These are phyloP conservation scores for Sminthurides aquaticus DNA, from an alignment of 2,888 invertebrate genomes.

Conservation along the genomic window DNA sequence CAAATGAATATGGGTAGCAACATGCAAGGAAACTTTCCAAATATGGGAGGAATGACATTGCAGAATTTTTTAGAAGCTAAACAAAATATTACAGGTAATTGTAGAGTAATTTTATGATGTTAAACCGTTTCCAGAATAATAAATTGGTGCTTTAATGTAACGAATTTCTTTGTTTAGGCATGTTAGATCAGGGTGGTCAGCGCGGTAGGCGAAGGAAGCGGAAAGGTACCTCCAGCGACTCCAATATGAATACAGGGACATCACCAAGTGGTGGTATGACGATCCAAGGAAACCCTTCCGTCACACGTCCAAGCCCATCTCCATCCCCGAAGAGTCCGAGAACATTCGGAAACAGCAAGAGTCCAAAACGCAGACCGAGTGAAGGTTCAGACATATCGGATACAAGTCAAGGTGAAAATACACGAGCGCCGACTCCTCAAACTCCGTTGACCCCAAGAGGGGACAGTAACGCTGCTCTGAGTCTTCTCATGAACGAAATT, in stretches of 20 bases:
- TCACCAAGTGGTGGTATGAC: not conserved
- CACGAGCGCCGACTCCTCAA: conserved; percentile 25
- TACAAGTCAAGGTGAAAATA: conserved; percentile 16
- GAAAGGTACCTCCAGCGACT: conserved; percentile 34
- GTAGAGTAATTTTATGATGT: no score
- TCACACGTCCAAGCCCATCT: conserved; percentile 33
- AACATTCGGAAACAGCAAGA: conserved; percentile 17
- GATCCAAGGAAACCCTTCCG: conserved; percentile 8
- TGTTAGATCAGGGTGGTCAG: conserved; percentile 38
- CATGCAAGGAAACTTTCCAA: conserved; percentile 10
- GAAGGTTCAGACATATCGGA: conserved; percentile 36
- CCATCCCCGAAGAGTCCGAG: conserved; percentile 35
- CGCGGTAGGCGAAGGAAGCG: conserved; percentile 33
- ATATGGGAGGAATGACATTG: conserved; percentile 18
- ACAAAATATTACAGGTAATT: not conserved
- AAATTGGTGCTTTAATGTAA: no score
- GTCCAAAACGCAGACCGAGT: conserved; percentile 36
- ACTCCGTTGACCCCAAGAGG: conserved; percentile 22
- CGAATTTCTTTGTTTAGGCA: no score
- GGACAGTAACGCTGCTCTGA: conserved; percentile 22
- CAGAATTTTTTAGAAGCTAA: conserved; percentile 23
- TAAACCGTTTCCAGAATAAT: no score
- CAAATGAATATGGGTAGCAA: not conserved
- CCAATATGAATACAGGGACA: conserved; percentile 4
- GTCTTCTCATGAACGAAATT: conserved; percentile 30